Percentiles rank a stretch among this genome's conserved stretches.
Conservation (phyloP, 2,113 vertebrate genomes). For the Psittacus erithacus region DNA sequence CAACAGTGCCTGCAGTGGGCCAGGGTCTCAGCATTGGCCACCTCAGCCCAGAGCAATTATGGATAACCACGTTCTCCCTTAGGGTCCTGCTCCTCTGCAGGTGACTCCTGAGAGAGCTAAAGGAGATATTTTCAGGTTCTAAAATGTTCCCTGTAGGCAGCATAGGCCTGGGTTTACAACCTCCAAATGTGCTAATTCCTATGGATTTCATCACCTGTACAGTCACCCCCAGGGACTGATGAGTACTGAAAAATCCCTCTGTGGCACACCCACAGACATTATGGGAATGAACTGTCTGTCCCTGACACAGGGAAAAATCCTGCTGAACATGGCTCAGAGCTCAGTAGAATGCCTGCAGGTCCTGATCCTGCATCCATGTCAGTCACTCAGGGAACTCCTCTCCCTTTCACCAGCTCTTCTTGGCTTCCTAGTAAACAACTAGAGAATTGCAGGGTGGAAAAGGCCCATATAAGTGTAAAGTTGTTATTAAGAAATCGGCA, state of each 20-base stretch:
- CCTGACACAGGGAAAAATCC: neutral
- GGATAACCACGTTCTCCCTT: neutral
- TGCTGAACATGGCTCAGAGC: neutral
- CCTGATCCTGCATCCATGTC: neutral
- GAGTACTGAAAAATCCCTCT: neutral
- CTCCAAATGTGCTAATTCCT: neutral
- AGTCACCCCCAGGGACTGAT: neutral
- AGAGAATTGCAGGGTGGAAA: neutral
- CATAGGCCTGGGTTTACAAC: neutral
- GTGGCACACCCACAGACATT: neutral
- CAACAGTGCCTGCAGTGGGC: neutral
- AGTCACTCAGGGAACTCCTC: neutral
- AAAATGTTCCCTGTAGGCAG: neutral
- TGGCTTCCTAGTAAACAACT: neutral
- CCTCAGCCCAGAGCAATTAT: fast-evolving
- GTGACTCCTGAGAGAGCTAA: neutral
- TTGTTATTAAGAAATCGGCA: slow-evolving; percentile 33
- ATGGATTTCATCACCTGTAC: neutral
- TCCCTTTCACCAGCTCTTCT: neutral
- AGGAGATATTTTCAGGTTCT: neutral
- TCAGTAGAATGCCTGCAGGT: neutral
- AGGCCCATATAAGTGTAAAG: neutral
- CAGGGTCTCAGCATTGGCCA: neutral
- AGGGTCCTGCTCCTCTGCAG: neutral
- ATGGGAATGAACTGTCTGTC: neutral